Percentiles rank a stretch among this genome's conserved stretches.
These are phyloP conservation scores for Eunapius fragilis DNA, from an alignment of 37 sponge, comb jelly and placozoan species.

Conservation along the genomic window DNA sequence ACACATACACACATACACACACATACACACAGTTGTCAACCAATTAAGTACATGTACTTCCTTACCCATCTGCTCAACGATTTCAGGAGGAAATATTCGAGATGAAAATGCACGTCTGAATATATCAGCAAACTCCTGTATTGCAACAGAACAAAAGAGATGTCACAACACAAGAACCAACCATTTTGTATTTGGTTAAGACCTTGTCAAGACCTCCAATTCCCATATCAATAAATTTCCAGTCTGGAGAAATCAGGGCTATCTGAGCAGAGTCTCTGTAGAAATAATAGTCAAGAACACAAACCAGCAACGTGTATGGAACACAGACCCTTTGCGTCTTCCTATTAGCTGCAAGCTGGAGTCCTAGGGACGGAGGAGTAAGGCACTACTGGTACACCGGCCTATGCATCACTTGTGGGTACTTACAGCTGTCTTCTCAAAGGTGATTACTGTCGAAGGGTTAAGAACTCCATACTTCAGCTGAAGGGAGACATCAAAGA, in stretches of 20 bases:
- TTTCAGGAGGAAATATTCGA: slow-evolving; percentile 94
- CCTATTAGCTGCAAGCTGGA: slow-evolving; percentile 75
- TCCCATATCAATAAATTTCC: slow-evolving; percentile 97
- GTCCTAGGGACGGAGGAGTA: slow-evolving; percentile 25
- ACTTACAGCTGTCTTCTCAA: slow-evolving; percentile 66
- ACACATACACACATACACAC: background rate
- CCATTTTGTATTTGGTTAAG: slow-evolving; percentile 10
- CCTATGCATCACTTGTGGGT: background rate
- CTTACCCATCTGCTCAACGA: slow-evolving; percentile 90
- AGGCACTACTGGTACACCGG: background rate
- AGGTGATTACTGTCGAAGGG: slow-evolving; percentile 48
- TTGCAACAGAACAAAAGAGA: too few species aligned
- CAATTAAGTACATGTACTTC: background rate
- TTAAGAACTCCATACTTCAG: slow-evolving; percentile 31
- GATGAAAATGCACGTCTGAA: slow-evolving; percentile 99
- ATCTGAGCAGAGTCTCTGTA: slow-evolving; percentile 46
- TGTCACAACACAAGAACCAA: background rate
- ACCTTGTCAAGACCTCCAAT: slow-evolving; percentile 98
- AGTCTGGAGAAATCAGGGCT: slow-evolving; percentile 93
- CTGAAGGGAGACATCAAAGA: slow-evolving; percentile 13
- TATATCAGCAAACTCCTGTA: slow-evolving; percentile 91
- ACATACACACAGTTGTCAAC: background rate
- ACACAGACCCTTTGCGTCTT: slow-evolving; percentile 33
- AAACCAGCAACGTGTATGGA: background rate
- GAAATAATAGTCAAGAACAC: background rate